phyloP scores from a whole-genome alignment of 2,888 invertebrate genomes.

The Volucella bombylans region DNA sequence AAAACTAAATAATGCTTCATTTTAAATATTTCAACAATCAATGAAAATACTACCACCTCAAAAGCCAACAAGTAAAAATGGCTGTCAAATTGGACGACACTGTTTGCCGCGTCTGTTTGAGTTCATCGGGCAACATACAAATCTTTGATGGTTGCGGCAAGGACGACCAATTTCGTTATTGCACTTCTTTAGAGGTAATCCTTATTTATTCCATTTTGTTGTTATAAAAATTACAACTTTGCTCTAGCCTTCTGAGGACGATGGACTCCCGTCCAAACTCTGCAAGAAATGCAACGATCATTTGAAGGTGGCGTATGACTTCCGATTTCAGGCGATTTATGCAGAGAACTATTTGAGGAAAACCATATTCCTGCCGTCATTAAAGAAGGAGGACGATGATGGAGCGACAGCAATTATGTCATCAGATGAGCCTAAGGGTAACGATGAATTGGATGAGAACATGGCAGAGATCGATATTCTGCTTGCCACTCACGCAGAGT shows the following conservation, averaged over 20 bases:
- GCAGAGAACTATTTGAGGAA: constrained; percentile 74
- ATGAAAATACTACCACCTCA: constrained; percentile 4
- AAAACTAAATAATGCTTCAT: constrained; percentile 14
- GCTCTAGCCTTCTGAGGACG: constrained; percentile 51
- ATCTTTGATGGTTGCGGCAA: constrained; percentile 74
- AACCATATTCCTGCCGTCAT: constrained; percentile 63
- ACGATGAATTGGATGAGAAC: constrained; percentile 69
- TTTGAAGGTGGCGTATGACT: constrained; percentile 72
- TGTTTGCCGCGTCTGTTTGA: constrained; percentile 73
- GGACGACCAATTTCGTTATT: constrained; percentile 74
- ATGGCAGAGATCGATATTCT: constrained; percentile 74
- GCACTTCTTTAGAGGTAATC: constrained; percentile 67
- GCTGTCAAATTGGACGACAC: constrained; percentile 66
- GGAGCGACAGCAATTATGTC: neutral
- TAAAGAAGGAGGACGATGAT: constrained; percentile 58
- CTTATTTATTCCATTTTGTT: neutral
- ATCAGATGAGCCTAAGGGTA: constrained; percentile 10
- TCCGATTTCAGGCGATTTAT: constrained; percentile 74
- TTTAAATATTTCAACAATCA: neutral
- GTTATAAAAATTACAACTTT: neutral
- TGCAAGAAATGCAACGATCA: constrained; percentile 72
- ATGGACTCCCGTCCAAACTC: constrained; percentile 72
- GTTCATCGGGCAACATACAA: constrained; percentile 64
- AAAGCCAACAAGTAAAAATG: constrained; percentile 21
- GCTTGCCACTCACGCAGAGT: constrained; percentile 49